These are phyloP conservation scores for Cinclus mexicanus DNA, from an alignment of 2,113 vertebrate species.

Conservation along the genomic window DNA sequence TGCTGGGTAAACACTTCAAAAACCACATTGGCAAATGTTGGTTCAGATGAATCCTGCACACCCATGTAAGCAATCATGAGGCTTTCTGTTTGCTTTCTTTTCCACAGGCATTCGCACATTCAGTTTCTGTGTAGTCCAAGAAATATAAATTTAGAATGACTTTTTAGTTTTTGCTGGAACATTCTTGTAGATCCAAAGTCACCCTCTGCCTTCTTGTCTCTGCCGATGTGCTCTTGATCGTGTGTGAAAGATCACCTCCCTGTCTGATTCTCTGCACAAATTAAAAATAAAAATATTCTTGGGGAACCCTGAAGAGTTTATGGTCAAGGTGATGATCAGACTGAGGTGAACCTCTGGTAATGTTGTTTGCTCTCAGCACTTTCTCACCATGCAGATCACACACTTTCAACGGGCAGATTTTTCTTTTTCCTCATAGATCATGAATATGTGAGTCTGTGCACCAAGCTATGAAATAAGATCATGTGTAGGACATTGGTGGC, in stretches of 20 bases:
- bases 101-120: not conserved
- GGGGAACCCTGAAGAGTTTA: not conserved
- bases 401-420: not conserved
- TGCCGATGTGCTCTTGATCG: not conserved
- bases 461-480: not conserved
- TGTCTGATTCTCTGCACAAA: not conserved
- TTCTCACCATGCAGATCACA: not conserved
- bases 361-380: not conserved
- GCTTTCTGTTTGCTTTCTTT: slow-evolving; percentile 16
- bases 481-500: not conserved
- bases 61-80: not conserved
- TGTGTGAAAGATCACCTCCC: not conserved
- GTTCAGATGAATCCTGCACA: not conserved
- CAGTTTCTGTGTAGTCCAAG: not conserved
- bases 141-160: not conserved
- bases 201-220: not conserved
- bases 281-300: not conserved
- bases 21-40: not conserved
- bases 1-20: not conserved
- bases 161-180: not conserved
- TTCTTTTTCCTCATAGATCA: not conserved
- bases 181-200: not conserved
- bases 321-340: not conserved
- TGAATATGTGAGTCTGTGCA: not conserved
- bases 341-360: not conserved